Evolutionary conservation across 2,888 invertebrate species (phyloP).

Genomic region (Malacosoma neustria): DNA sequence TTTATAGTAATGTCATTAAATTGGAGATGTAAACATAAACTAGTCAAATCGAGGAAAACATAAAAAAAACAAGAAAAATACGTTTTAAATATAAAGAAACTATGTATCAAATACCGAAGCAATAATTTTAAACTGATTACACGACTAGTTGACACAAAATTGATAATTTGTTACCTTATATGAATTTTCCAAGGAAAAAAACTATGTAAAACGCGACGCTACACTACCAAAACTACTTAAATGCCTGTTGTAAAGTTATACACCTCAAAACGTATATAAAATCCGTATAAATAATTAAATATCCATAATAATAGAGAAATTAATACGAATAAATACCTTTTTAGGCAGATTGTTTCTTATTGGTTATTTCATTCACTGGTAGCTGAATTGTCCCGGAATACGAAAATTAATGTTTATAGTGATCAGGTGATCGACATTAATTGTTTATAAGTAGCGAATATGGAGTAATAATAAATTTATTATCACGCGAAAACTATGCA

Average conservation of each 20-base stretch:
- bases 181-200: no score
- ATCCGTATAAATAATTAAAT: conserved; percentile 28
- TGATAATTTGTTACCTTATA: conserved; percentile 7
- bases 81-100: no score
- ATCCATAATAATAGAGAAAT: conserved; percentile 27
- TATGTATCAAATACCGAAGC: conserved; percentile 29
- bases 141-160: conserved; percentile 25
- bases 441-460: conserved; percentile 4
- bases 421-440: background rate
- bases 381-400: no score
- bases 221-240: no score
- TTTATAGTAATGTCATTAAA: no score
- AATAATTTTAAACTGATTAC: conserved; percentile 8
- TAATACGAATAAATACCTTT: conserved; percentile 38
- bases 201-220: no score
- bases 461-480: conserved; percentile 20
- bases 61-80: no score
- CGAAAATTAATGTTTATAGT: background rate
- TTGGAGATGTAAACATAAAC: no score
- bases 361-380: conserved; percentile 4
- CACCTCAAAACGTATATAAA: conserved; percentile 19
- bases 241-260: conserved; percentile 2
- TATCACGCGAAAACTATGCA: conserved; percentile 34
- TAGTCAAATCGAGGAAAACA: no score
- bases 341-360: conserved; percentile 16